phyloP scores from a whole-genome alignment of 2,888 invertebrate species.

The Xestia c-nigrum region DNA sequence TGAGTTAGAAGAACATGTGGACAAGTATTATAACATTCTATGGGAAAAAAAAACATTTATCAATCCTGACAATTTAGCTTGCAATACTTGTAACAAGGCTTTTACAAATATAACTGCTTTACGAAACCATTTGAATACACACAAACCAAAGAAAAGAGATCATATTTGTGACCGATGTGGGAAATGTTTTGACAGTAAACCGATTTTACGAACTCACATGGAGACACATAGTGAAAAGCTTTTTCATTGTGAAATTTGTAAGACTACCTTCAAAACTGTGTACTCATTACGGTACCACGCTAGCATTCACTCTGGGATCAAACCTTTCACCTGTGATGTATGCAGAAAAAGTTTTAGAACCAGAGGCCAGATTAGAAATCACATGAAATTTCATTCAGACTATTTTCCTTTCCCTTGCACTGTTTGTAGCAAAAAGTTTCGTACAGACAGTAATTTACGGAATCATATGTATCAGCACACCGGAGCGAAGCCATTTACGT shows the following conservation, averaged over 20 bases:
- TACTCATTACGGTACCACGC: slow-evolving; percentile 72
- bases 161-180: slow-evolving; percentile 82
- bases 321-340: slow-evolving; percentile 76
- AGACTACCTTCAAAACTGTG: slow-evolving; percentile 73
- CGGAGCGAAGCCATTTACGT: slow-evolving; percentile 92
- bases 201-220: slow-evolving; percentile 74
- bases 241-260: slow-evolving; percentile 82
- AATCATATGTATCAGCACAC: slow-evolving; percentile 93
- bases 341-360: slow-evolving; percentile 76
- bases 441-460: slow-evolving; percentile 92
- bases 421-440: slow-evolving; percentile 92
- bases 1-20: slow-evolving; percentile 73
- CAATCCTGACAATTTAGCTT: slow-evolving; percentile 72
- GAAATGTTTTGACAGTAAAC: slow-evolving; percentile 76
- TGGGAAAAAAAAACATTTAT: slow-evolving; percentile 64
- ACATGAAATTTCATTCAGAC: slow-evolving; percentile 92
- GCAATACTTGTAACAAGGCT: slow-evolving; percentile 77
- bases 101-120: slow-evolving; percentile 74
- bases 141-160: slow-evolving; percentile 79
- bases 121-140: slow-evolving; percentile 89
- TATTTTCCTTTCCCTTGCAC: slow-evolving; percentile 93
- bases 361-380: slow-evolving; percentile 78
- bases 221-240: slow-evolving; percentile 74
- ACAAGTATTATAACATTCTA: slow-evolving; percentile 67
- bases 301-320: slow-evolving; percentile 73